These are phyloP conservation scores for Drosophila suboccidentalis DNA, from an alignment of 2,888 invertebrate genomes.

Conservation along the genomic window DNA sequence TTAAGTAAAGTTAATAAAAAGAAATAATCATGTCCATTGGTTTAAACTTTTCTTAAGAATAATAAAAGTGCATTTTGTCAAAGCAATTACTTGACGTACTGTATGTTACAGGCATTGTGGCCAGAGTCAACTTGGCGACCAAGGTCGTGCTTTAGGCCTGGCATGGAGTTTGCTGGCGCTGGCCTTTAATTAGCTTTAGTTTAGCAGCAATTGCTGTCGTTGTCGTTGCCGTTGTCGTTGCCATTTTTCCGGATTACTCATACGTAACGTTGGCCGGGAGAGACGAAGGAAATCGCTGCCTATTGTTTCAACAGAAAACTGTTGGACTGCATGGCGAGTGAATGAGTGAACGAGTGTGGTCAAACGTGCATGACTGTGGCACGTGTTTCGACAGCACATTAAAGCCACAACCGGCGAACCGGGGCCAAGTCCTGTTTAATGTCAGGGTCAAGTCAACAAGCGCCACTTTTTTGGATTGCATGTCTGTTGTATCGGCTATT, in stretches of 20 bases:
- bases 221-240: conserved; percentile 12
- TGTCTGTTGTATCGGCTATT: conserved; percentile 43
- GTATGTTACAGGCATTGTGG: conserved; percentile 1
- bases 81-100: background rate
- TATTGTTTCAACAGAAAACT: conserved; percentile 54
- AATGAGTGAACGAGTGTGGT: conserved; percentile 47
- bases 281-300: conserved; percentile 21
- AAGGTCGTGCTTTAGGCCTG: conserved; percentile 57
- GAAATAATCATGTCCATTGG: background rate
- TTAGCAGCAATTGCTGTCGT: conserved; percentile 36
- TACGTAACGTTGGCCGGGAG: conserved; percentile 55
- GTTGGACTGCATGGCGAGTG: conserved; percentile 14
- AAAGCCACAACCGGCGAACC: conserved; percentile 21
- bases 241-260: conserved; percentile 63
- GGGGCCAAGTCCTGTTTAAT: conserved; percentile 54
- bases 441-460: conserved; percentile 68
- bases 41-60: background rate
- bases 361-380: conserved; percentile 66
- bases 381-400: conserved; percentile 49
- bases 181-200: conserved; percentile 73
- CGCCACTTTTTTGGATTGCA: conserved; percentile 38
- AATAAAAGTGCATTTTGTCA: background rate
- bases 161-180: conserved; percentile 64
- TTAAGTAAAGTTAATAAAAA: too few relatives aligned
- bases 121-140: conserved; percentile 49